Evolutionary conservation across 2,113 vertebrate species (phyloP).

Genomic region (Colaptes auratus): DNA sequence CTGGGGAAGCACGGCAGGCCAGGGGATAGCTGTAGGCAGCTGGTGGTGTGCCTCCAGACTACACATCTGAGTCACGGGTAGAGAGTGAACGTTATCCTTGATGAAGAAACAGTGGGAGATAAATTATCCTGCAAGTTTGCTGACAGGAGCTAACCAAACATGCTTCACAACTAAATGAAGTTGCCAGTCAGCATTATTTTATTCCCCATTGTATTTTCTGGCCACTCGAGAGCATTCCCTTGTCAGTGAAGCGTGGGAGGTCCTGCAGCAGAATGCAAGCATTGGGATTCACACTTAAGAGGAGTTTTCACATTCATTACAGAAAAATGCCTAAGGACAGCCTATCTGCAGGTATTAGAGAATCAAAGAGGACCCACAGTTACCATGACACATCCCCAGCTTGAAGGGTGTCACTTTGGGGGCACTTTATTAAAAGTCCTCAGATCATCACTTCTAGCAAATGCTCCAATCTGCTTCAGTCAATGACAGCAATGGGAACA

Average conservation of each 20-base stretch:
- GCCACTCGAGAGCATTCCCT: background rate
- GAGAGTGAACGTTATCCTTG: constrained; percentile 18
- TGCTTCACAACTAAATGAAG: constrained; percentile 54
- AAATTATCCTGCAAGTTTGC: constrained; percentile 49
- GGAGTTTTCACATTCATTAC: constrained; percentile 21
- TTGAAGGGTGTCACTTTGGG: background rate
- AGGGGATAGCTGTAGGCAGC: constrained; percentile 24
- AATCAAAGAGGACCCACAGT: background rate
- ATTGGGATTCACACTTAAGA: background rate
- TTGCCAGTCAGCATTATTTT: constrained; percentile 34
- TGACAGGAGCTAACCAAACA: constrained; percentile 35
- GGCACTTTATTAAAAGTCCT: background rate
- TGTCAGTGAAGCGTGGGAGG: background rate
- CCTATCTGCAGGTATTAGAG: background rate
- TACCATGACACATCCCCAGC: background rate
- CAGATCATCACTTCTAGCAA: background rate
- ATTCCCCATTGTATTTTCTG: constrained; percentile 14
- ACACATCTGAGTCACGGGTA: background rate
- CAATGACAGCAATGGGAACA: background rate
- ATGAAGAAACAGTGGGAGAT: constrained; percentile 48
- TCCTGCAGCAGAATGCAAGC: background rate
- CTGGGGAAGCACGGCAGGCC: background rate
- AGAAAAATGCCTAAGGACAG: background rate
- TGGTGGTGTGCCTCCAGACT: background rate
- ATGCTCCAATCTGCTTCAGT: background rate